A percentile compares a stretch with the other conserved stretches of the same genome.
Evolutionary conservation across 2,113 vertebrate genomes (phyloP).

Genomic region (Xyrauchen texanus): DNA sequence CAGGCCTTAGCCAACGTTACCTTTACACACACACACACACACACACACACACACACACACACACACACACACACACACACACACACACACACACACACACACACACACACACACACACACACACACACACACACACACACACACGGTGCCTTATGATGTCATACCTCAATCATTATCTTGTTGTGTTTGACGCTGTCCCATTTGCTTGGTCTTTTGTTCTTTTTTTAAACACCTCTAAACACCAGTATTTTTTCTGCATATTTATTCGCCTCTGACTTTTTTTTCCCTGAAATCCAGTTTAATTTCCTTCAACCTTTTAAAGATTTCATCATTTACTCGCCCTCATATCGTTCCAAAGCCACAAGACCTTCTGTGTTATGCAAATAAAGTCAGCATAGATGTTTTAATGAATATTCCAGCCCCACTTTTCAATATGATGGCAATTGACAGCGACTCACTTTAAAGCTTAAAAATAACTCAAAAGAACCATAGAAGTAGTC

Average conservation of each 20-base stretch:
- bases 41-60: conserved; percentile 2
- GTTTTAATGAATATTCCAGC: no score
- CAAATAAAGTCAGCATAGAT: not conserved
- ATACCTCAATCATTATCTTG: conserved; percentile 20
- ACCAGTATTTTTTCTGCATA: not conserved
- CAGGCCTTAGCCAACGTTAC: conserved; percentile 16
- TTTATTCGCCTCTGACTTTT: not conserved
- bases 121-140: conserved; percentile 10
- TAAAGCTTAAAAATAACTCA: no score
- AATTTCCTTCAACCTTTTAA: not conserved
- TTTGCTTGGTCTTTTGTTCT: not conserved
- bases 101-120: not conserved
- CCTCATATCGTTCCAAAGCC: no score
- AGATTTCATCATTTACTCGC: not conserved
- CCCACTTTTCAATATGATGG: no score
- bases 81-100: conserved; percentile 1
- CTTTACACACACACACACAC: no score
- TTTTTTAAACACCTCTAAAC: conserved; percentile 15
- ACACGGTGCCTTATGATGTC: conserved; percentile 7
- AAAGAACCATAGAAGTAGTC: no score
- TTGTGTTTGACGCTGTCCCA: conserved; percentile 7
- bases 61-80: conserved; percentile 9
- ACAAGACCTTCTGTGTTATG: no score
- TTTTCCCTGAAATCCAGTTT: not conserved
- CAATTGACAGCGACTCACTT: no score